A percentile compares a stretch with the other conserved stretches of the same genome.
Conservation (phyloP, 2,797 vertebrate genomes). For the Coranthus polyacanthus region DNA sequence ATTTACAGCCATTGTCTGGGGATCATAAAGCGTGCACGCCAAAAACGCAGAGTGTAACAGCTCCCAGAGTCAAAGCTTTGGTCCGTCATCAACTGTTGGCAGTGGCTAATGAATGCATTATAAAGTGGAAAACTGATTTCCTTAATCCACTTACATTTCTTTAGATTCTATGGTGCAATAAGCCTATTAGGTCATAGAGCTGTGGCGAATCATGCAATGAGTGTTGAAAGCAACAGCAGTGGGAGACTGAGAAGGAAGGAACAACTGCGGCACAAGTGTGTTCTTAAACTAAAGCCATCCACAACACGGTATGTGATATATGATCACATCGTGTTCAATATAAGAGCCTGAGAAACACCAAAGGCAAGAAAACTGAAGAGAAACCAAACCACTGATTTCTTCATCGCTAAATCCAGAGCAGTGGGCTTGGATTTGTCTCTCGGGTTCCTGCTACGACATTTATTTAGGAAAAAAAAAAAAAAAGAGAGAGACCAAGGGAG, state of each 20-base stretch:
- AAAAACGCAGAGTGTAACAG: conserved; percentile 33
- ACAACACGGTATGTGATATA: conserved; percentile 16
- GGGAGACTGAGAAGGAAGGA: conserved; percentile 49
- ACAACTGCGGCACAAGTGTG: conserved; percentile 45
- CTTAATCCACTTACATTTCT: conserved; percentile 80
- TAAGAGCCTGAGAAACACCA: neutral
- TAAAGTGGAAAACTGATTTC: conserved; percentile 71
- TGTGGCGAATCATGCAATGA: conserved; percentile 63
- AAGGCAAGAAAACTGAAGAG: conserved; percentile 29
- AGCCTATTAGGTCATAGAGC: conserved; percentile 69
- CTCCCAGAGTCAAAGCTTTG: conserved; percentile 36
- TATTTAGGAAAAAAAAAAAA: conserved; percentile 33
- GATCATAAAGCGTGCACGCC: conserved; percentile 38
- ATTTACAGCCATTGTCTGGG: conserved; percentile 33
- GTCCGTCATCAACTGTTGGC: conserved; percentile 50
- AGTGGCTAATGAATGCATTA: conserved; percentile 58
- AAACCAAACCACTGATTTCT: conserved; percentile 64
- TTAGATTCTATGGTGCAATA: conserved; percentile 66
- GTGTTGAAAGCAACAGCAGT: conserved; percentile 55
- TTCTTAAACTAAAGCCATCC: neutral
- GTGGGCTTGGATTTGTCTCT: conserved; percentile 45
- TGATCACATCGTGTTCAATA: conserved; percentile 23
- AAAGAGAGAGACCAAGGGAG: conserved; percentile 28
- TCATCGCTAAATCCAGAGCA: conserved; percentile 45
- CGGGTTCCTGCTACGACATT: conserved; percentile 52